Percentiles rank a stretch among this genome's conserved stretches.
Evolutionary conservation across 2,113 vertebrate genomes (phyloP).

Genomic region (Gallinago jamesoni): DNA sequence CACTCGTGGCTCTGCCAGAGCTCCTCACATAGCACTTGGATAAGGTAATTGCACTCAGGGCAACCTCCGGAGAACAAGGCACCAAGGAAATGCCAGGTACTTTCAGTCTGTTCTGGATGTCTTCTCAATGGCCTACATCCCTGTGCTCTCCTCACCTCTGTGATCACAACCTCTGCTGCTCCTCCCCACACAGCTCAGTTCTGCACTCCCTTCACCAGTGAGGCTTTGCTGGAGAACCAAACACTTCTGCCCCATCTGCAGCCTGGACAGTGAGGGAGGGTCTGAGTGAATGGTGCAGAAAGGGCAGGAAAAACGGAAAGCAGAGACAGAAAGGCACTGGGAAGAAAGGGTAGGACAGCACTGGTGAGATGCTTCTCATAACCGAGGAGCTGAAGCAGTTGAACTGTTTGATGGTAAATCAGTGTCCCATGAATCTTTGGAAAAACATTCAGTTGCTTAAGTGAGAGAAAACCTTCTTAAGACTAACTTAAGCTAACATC

Average conservation of each 20-base stretch:
- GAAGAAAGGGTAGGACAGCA: background rate
- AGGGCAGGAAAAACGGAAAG: background rate
- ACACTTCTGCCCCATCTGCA: background rate
- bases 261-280: rapidly evolving
- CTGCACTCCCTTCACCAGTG: background rate
- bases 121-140: background rate
- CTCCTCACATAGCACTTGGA: background rate
- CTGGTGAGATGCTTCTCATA: background rate
- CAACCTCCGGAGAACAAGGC: background rate
- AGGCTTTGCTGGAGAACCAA: background rate
- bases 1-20: background rate
- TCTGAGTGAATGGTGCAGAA: background rate
- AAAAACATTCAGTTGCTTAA: background rate
- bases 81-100: background rate
- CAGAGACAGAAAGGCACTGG: background rate
- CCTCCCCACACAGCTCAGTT: background rate
- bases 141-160: background rate
- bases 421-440: background rate
- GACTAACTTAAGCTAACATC: background rate
- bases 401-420: background rate
- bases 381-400: background rate
- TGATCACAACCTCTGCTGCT: background rate
- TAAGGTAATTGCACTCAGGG: background rate
- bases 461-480: background rate
- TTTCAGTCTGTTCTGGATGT: background rate